Conservation (phyloP, 1,140 invertebrate species). For the Cydia fagiglandana region DNA sequence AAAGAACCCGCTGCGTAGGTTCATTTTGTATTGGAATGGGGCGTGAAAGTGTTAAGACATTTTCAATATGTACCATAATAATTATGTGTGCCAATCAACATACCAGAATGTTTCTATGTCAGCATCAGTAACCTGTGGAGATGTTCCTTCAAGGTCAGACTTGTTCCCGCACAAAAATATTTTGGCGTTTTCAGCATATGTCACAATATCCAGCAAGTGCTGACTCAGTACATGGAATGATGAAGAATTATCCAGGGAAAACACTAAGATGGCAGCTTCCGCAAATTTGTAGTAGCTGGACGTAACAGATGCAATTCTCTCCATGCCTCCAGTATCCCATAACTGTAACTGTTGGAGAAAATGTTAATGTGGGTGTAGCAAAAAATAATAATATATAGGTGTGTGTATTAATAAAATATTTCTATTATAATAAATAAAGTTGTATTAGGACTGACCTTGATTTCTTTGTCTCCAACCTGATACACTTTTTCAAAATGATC, state of each 20-base stretch:
- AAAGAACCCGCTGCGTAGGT: no score
- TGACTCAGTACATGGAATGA: slow-evolving; percentile 95
- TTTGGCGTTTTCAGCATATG: slow-evolving; percentile 95
- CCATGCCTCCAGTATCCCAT: slow-evolving; percentile 97
- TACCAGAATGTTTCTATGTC: slow-evolving; percentile 96
- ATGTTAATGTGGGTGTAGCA: slow-evolving; percentile 40
- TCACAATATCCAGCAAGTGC: slow-evolving; percentile 93
- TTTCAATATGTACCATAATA: no score
- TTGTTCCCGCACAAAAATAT: slow-evolving; percentile 96
- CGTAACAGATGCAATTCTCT: slow-evolving; percentile 95
- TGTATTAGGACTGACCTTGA: slow-evolving; percentile 82
- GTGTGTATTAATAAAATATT: neutral
- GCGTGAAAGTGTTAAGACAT: no score
- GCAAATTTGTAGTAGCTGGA: slow-evolving; percentile 97
- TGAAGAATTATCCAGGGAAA: slow-evolving; percentile 92
- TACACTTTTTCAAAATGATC: slow-evolving; percentile 94
- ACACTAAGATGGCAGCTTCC: slow-evolving; percentile 93
- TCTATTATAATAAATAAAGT: neutral
- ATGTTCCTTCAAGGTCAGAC: slow-evolving; percentile 86
- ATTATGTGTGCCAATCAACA: slow-evolving; percentile 38
- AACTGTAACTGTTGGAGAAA: slow-evolving; percentile 86
- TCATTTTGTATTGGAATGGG: no score
- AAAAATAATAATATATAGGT: neutral
- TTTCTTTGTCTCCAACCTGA: slow-evolving; percentile 85
- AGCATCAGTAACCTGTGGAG: slow-evolving; percentile 89